phyloP scores from a whole-genome alignment of 2,797 vertebrate species.

The Chaenodraco wilsoni region DNA sequence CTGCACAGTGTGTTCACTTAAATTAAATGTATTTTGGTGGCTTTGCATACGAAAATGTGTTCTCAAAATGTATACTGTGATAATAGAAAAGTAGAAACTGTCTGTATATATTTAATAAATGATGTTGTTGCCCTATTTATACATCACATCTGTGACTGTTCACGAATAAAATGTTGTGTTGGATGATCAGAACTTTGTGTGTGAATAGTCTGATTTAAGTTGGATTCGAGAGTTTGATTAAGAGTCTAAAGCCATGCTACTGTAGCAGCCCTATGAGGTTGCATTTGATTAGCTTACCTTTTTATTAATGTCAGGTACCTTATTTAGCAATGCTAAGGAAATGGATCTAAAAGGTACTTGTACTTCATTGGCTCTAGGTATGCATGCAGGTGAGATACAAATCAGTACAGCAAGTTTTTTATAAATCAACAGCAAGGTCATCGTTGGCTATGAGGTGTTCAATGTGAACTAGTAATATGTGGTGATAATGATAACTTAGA shows the following conservation, averaged over 20 bases:
- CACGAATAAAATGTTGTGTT: conserved; percentile 59
- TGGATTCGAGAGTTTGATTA: neutral
- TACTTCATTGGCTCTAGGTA: no score
- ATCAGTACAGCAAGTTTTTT: neutral
- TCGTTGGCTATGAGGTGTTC: neutral
- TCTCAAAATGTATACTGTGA: conserved; percentile 24
- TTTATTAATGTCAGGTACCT: neutral
- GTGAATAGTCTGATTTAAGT: neutral
- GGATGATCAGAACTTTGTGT: neutral
- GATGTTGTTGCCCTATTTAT: conserved; percentile 51
- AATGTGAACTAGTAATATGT: neutral
- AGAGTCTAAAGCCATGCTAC: no score
- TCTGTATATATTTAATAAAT: conserved; percentile 34
- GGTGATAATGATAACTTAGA: no score
- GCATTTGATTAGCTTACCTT: neutral
- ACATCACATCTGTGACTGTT: conserved; percentile 55
- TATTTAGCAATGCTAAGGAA: neutral
- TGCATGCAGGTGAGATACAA: neutral
- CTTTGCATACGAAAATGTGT: neutral
- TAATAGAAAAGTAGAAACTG: neutral
- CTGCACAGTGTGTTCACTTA: conserved; percentile 1
- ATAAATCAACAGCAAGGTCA: neutral
- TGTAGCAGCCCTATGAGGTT: neutral
- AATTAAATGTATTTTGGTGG: neutral
- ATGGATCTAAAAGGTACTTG: no score